Percentiles rank a stretch among this genome's conserved stretches.
phyloP scores from a whole-genome alignment of 92 coral and sea anemone species.

The Meandrina meandrites region DNA sequence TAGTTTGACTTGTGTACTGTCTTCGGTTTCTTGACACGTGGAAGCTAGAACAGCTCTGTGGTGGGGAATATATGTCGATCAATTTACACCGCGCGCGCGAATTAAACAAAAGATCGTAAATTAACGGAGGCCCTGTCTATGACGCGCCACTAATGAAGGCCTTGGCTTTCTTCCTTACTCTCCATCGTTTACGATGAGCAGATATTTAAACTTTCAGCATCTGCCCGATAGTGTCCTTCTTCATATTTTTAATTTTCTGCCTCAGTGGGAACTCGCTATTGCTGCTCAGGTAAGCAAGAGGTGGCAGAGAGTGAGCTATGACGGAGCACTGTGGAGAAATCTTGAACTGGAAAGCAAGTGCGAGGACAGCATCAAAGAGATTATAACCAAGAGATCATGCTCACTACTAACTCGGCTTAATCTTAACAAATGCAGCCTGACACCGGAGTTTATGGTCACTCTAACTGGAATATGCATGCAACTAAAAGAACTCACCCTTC shows the following conservation, averaged over 20 bases:
- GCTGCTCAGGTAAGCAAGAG: constrained; percentile 62
- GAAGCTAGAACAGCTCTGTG: background rate
- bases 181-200: background rate
- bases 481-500: constrained; percentile 18
- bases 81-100: background rate
- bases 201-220: constrained; percentile 8
- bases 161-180: background rate
- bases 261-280: constrained; percentile 32
- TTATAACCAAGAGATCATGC: constrained; percentile 35
- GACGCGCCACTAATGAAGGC: constrained; percentile 5
- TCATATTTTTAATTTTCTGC: constrained; percentile 45
- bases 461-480: constrained; percentile 26
- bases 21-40: too few species aligned
- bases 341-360: constrained; percentile 42
- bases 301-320: constrained; percentile 71
- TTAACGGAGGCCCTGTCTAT: background rate
- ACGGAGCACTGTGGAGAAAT: constrained; percentile 65
- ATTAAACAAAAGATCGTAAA: background rate
- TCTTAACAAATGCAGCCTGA: constrained; percentile 30
- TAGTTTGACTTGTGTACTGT: too few species aligned
- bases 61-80: background rate
- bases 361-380: constrained; percentile 35
- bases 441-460: constrained; percentile 30
- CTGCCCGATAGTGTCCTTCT: constrained; percentile 70
- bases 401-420: constrained; percentile 36